A percentile compares a stretch with the other conserved stretches of the same genome.
Evolutionary conservation across 2,888 invertebrate genomes (phyloP).

Genomic region (Drosophila recens): DNA sequence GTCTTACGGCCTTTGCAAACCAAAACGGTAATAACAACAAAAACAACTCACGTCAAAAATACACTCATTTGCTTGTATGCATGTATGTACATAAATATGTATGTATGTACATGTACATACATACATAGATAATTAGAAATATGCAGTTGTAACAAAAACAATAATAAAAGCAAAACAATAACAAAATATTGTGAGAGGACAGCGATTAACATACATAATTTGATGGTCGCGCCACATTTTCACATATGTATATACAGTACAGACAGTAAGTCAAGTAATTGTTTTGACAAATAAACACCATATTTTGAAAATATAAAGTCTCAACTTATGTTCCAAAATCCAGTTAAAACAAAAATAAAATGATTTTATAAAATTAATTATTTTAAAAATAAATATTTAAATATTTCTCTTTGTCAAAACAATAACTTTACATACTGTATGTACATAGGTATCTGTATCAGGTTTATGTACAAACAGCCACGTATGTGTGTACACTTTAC

Average conservation of each 20-base stretch:
- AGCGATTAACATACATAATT: slow-evolving; percentile 57
- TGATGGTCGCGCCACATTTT: slow-evolving; percentile 52
- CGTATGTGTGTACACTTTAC: slow-evolving; percentile 1
- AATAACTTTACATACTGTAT: neutral
- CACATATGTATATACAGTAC: neutral
- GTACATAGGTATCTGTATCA: slow-evolving; percentile 3
- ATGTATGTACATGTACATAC: no score
- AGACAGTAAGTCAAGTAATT: neutral
- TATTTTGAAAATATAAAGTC: neutral
- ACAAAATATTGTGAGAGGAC: slow-evolving; percentile 21
- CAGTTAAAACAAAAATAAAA: neutral
- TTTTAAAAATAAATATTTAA: neutral
- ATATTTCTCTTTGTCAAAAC: slow-evolving; percentile 1
- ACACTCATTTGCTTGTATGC: slow-evolving; percentile 9
- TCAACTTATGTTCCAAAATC: neutral
- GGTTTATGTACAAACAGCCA: slow-evolving; percentile 14
- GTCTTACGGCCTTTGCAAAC: slow-evolving; percentile 33
- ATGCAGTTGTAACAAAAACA: slow-evolving; percentile 41
- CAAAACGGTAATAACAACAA: slow-evolving; percentile 51
- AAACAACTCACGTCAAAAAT: slow-evolving; percentile 37
- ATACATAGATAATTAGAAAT: slow-evolving; percentile 19
- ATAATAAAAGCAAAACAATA: slow-evolving; percentile 15
- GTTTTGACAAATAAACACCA: neutral
- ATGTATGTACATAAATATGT: slow-evolving; percentile 3
- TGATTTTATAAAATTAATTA: no score